Conservation (phyloP, 1,140 invertebrate genomes). For the Meloidogyne exigua region DNA sequence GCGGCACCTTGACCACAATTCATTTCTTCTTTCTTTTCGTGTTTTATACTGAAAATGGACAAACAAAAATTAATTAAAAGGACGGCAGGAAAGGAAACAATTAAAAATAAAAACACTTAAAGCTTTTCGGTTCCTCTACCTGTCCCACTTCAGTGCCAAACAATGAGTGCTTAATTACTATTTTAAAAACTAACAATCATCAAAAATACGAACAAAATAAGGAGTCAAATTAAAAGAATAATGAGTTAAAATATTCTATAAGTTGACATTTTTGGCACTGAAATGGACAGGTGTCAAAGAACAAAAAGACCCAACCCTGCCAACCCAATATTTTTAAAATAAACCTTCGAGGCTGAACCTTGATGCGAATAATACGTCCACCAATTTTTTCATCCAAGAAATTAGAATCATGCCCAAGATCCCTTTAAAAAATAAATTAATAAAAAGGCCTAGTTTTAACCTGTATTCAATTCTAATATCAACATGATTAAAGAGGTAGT, state of each 20-base stretch:
- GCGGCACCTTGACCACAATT: slow-evolving; percentile 63
- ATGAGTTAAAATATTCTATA: too few relatives aligned
- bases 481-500: slow-evolving; percentile 94
- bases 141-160: too few relatives aligned
- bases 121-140: too few relatives aligned
- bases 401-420: slow-evolving; percentile 76
- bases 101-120: too few relatives aligned
- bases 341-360: slow-evolving; percentile 78
- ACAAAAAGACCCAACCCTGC: background rate
- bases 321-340: background rate
- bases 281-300: too few relatives aligned
- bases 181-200: too few relatives aligned
- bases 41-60: slow-evolving; percentile 64
- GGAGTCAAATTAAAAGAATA: too few relatives aligned
- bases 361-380: slow-evolving; percentile 83
- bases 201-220: too few relatives aligned
- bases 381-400: slow-evolving; percentile 72
- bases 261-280: too few relatives aligned
- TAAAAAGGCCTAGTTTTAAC: slow-evolving; percentile 68
- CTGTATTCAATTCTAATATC: slow-evolving; percentile 89
- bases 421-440: slow-evolving; percentile 53
- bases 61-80: too few relatives aligned
- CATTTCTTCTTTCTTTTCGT: slow-evolving; percentile 67
- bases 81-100: too few relatives aligned
- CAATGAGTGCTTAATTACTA: too few relatives aligned